Evolutionary conservation across 2,888 invertebrate species (phyloP), one percentile per base, ranked within the genome.

Genomic region (Pimpla rufipes): DNA sequence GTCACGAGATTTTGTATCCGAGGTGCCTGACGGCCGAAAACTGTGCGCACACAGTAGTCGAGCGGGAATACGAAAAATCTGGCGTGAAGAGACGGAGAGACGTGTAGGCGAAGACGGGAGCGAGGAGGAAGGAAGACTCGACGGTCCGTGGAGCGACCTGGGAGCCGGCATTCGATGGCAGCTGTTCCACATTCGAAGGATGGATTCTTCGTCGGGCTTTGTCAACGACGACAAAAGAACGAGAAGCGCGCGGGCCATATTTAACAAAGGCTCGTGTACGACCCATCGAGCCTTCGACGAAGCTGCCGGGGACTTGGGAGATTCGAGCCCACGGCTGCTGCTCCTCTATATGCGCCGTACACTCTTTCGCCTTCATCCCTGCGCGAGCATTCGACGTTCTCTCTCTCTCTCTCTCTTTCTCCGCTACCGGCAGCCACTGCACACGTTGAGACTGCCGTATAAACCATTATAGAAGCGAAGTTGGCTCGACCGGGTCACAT

Each of bases 151-250:
- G 37, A 64, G 40, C 37, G 83, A 83, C 87, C 88, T 87, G 90
- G 89, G 89, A 89, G 88, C 87, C 87, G 88, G 90, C 85, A 90
- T 92, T 91, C 92, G 92, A 92, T 90, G 92, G 91, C 92, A 93
- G 93, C 92, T 93, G 93, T 91, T 92, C 93, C 92, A 93, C 90
- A 92, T 92, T 92, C 91, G 92, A 92, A 93, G 92, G 92, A 93
- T 92, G 92, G 92, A 92, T 92, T 92, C 91, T 91, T 91, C 90
- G 91, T 91, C 90, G 89, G 90, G 89, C 92, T 92, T 92, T 92
- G 92, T 93, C 90, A 91, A 85, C 81, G 85, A 74, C 88, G 86
- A 91, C 91, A 91, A 91, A 91, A 89, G 91, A 88, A 86, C 87
- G 87, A 88, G 81, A 80, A 78, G 85, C 85, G 79, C 85, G 40